Evolutionary conservation across 2,888 invertebrate genomes (phyloP).

Genomic region (Diadegma fenestrale): DNA sequence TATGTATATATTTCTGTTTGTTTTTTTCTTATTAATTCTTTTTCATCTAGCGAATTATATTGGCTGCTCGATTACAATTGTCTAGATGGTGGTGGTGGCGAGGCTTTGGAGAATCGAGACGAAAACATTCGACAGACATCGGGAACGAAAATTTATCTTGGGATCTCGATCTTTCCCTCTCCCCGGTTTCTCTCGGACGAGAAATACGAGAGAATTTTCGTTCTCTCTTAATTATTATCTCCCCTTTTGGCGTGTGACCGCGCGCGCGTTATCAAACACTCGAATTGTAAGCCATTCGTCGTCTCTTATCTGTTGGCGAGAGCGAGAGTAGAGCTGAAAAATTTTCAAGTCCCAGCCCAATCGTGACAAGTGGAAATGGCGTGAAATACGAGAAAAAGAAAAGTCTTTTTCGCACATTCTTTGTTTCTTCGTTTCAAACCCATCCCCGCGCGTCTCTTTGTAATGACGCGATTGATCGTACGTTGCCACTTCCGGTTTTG

Average conservation of each 20-base stretch:
- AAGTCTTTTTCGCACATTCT: neutral
- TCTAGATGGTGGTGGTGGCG: conserved; percentile 51
- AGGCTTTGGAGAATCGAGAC: conserved; percentile 2
- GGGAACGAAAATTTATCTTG: conserved; percentile 17
- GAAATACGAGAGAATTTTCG: conserved; percentile 26
- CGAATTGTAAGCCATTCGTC: conserved; percentile 33
- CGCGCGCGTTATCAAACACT: conserved; percentile 50
- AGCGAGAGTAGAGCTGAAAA: conserved; percentile 16
- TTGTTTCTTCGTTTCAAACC: neutral
- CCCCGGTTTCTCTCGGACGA: conserved; percentile 17
- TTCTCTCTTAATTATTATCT: conserved; percentile 24
- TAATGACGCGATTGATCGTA: neutral
- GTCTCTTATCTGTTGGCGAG: conserved; percentile 38
- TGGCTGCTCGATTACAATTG: conserved; percentile 44
- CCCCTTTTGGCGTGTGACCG: conserved; percentile 33
- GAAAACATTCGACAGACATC: conserved; percentile 2
- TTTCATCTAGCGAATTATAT: neutral
- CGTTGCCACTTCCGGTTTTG: neutral
- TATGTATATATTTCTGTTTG: neutral
- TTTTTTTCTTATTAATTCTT: conserved; percentile 12
- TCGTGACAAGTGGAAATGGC: conserved; percentile 4
- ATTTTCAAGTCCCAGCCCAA: conserved; percentile 26
- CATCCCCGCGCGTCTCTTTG: no score
- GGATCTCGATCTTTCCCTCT: conserved; percentile 22
- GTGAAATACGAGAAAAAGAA: neutral